Conservation (phyloP, 1,140 invertebrate genomes). For the Glomeris maerens region DNA sequence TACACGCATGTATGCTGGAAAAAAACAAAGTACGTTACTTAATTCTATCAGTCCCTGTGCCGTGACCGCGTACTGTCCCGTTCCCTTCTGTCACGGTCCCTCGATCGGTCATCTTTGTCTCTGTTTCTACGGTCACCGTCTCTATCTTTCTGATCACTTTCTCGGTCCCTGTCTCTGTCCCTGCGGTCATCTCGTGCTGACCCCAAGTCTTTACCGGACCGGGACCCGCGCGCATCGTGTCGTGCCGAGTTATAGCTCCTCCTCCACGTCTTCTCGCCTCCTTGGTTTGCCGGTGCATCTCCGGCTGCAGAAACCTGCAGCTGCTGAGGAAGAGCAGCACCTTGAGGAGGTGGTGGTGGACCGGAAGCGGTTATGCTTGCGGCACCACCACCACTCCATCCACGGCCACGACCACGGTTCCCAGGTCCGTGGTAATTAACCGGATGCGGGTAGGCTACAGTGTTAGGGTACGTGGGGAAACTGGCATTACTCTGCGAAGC, state of each 20-base stretch:
- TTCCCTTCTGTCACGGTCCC: slow-evolving; percentile 9
- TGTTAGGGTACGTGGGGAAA: no score
- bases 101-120: background rate
- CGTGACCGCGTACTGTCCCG: slow-evolving; percentile 14
- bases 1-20: no score
- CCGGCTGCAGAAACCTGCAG: background rate
- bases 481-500: no score
- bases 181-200: slow-evolving; percentile 2
- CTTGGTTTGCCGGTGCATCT: background rate
- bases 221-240: background rate
- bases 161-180: slow-evolving; percentile 12
- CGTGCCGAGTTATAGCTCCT: background rate
- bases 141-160: slow-evolving; percentile 9
- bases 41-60: background rate
- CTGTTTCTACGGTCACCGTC: slow-evolving; percentile 7
- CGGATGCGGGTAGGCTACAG: background rate
- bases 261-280: background rate
- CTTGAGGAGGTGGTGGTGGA: background rate
- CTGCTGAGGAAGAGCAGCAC: background rate
- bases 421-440: background rate
- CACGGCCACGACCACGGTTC: background rate
- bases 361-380: background rate
- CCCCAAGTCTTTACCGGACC: background rate
- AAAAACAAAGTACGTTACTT: no score
- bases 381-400: background rate